A percentile compares a stretch with the other conserved stretches of the same genome.
These are phyloP conservation scores for Sebastes minor DNA, from an alignment of 2,797 vertebrate species.

Conservation along the genomic window DNA sequence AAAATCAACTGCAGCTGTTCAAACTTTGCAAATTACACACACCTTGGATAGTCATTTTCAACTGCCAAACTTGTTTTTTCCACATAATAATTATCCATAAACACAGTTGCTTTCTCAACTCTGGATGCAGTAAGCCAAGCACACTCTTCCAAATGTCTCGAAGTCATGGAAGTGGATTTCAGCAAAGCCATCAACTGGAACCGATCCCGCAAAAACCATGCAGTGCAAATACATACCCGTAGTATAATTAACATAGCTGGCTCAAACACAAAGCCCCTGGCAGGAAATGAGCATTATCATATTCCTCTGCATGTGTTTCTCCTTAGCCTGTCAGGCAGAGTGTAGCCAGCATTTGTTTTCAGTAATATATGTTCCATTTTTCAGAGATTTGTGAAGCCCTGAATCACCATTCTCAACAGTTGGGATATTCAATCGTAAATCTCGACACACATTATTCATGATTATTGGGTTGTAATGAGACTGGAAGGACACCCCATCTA, in stretches of 20 bases:
- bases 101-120: slow-evolving; percentile 20
- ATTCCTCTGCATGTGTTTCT: slow-evolving; percentile 75
- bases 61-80: slow-evolving; percentile 23
- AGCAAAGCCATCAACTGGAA: slow-evolving; percentile 54
- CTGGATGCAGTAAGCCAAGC: slow-evolving; percentile 20
- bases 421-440: not conserved
- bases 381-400: slow-evolving; percentile 19
- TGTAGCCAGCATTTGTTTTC: slow-evolving; percentile 50
- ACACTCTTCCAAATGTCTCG: slow-evolving; percentile 40
- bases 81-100: slow-evolving; percentile 26
- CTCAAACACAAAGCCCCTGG: slow-evolving; percentile 55
- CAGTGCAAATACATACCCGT: slow-evolving; percentile 42
- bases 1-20: not conserved
- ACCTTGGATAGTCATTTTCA: slow-evolving; percentile 22
- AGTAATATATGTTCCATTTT: slow-evolving; percentile 41
- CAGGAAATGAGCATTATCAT: slow-evolving; percentile 76
- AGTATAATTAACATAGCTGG: slow-evolving; percentile 73
- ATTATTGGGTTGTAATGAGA: not conserved
- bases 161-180: slow-evolving; percentile 45
- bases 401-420: slow-evolving; percentile 37
- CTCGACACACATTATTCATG: not conserved
- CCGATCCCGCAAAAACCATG: slow-evolving; percentile 37
- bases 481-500: not conserved
- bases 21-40: slow-evolving; percentile 25
- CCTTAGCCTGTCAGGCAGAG: slow-evolving; percentile 49